Conservation (phyloP, 2,113 vertebrate genomes). For the Corythornis cristatus region DNA sequence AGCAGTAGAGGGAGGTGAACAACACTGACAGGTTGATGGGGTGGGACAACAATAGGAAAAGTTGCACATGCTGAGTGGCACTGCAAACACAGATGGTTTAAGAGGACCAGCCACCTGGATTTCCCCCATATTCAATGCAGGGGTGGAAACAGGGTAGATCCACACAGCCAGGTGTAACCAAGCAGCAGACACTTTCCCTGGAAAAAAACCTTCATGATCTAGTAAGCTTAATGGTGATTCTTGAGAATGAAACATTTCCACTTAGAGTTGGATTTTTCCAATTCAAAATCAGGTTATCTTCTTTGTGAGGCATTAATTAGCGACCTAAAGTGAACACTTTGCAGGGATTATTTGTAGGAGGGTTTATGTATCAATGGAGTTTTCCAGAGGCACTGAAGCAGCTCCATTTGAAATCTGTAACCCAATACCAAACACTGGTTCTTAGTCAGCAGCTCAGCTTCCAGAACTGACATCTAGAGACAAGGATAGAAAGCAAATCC, state of each 20-base stretch:
- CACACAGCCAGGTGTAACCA: neutral
- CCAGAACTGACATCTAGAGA: neutral
- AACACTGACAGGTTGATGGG: accelerated
- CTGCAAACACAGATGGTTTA: neutral
- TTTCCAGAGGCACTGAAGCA: neutral
- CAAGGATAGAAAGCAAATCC: constrained; percentile 5
- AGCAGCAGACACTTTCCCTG: neutral
- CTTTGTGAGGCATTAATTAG: neutral
- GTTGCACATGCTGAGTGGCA: neutral
- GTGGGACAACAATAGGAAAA: neutral
- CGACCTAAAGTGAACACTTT: neutral
- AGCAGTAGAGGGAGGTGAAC: neutral
- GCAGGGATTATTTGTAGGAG: neutral
- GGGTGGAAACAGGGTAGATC: neutral
- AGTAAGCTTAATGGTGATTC: neutral
- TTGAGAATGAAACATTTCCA: neutral
- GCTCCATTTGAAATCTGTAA: neutral
- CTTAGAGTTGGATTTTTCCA: neutral
- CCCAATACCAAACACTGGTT: neutral
- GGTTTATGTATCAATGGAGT: neutral
- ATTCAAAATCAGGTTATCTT: neutral
- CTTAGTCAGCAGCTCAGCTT: constrained; percentile 24
- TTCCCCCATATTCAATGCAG: neutral
- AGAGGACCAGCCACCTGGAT: neutral
- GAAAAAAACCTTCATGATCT: neutral